Evolutionary conservation across 2,113 vertebrate genomes (phyloP), one percentile per base, ranked within the genome.

Genomic region (Microcebus murinus): DNA sequence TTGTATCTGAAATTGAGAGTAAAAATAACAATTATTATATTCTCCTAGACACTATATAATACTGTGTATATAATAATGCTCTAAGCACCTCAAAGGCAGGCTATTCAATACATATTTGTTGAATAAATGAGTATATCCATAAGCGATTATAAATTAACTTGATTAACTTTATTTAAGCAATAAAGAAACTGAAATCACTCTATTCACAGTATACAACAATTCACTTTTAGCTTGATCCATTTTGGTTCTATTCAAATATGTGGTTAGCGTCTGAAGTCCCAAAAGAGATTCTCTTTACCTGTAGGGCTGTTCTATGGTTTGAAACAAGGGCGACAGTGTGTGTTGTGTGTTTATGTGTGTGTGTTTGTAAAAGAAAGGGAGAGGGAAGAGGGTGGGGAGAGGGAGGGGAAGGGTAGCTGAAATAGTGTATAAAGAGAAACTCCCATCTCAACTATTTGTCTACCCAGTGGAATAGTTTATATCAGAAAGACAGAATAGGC

Each of bases 91-190:
- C 83, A 63, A 80, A 34, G 48, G 48, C 8, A 96, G 31, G n/a
- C 50, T 74, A 92, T 29, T 85, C 31, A 92, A 80, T 85, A 92
- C 92, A 25, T 87, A 83, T 74, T 96, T 96, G 34, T 77, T 89
- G 23, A 91, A 57, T 93, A 87, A 67, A 61, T 90, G 12, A 87
- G n/a, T 70, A 87, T 74, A 84, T 45, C 14, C 20, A 48, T 39
- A 86, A 77, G 25, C 68, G 73, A 82, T 82, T 82, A 94, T 84
- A 90, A 84, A 59, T 71, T n/a, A 95, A 93, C 29, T 71, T 67
- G 29, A 95, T 95, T 94, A 90, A 50, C 8, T 65, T 92, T 14
- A 36, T 52, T 96, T 86, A 95, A 87, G 10, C 14, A 87, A 67
- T 52, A 81, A 91, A 73, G 27, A 93, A 85, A 39, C 77, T n/a